Base-by-base conservation (phyloP, 2,113 vertebrate genomes). In the Benitochromis conjunctus region DNA sequence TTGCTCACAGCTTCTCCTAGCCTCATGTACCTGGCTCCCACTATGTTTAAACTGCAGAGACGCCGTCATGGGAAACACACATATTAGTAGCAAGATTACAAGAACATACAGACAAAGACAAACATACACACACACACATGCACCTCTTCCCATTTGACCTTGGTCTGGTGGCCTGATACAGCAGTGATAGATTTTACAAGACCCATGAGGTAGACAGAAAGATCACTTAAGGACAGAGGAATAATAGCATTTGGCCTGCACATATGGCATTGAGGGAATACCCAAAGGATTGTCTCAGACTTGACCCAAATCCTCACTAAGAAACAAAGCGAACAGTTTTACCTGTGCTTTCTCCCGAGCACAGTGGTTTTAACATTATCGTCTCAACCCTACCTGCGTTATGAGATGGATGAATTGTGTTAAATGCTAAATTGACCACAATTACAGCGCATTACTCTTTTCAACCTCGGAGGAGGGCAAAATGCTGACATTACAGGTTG, bases 221-320 rank as follows among this genome's bases (percentile, higher is more conserved):
- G 81, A 69, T 74, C 16, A 10, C 80, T 80, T 79, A 56, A 89
- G 90, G 88, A 91, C 91, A 83, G 58, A 77, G 88, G 82, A 88
- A 91, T 91, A 83, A 82, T n/a, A 79, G 86, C 86, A 78, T 89
- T 89, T 88, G 83, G 69, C 79, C 79, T 31, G 80, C 79, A 86
- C 91, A 93, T 83, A 91, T 87, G 92, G 89, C n/a, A 19, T 51
- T 36, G 55, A 84, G 64, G 87, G 77, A 93, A 84, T 81, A 84
- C 89, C 74, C 76, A 56, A 43, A 86, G 86, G 85, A 88, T 46
- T 16, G 34, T 79, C 79, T 78, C 46, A n/a, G 71, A 74, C 81
- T 85, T 88, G 89, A 92, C 91, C 92, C 56, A 89, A 89, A 91
- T 94, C 88, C 86, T 84, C 80, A 66, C 77, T 21, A 7, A 79